Base-by-base conservation (phyloP, 2,888 invertebrate genomes). In the Eulithis prunata region DNA sequence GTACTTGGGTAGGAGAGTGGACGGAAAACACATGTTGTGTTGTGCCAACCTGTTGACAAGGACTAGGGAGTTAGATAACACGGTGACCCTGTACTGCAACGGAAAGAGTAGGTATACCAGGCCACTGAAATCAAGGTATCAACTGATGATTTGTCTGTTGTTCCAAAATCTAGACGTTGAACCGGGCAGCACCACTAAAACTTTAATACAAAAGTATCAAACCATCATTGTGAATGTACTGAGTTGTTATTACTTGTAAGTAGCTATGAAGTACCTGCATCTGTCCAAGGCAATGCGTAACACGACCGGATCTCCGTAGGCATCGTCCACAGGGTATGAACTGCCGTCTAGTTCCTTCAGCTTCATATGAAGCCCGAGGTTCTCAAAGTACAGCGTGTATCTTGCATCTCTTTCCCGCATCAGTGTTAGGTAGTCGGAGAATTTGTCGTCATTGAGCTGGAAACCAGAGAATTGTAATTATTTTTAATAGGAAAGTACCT, bases 401-500 rank as follows among this genome's bases (percentile, higher is more conserved):
- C 92, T 81, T 3, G 90, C 91, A 71, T 93, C 91, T 2, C 93
- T 80, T 72, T 93, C 93, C 1, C 82, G 80, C 88, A 91, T 89
- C 66, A 93, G 74, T 0, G 72, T 75, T 6, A 91, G 71, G 75
- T 93, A 89, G 46, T 91, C 89, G 0, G 89, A 83, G 75, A 92
- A 90, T 55, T 86, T 81, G 57, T 87, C 86, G 54, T 88, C 88
- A 70, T 86, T 86, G n/a, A 89, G 45, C 93, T 93, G 71, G 7
- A 72, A 69, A 53, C 12, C 41, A 8, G 41, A 36, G 6, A 46
- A 45, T 46, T 3, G 3, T 21, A 49, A 49, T 49, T 4, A 49
- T 21, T 49, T 21, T 21, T 10, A 3, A 11, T 6, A 21, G 21
- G 14, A 21, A 21, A 21, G 21, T 21, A 21, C 21, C 21, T 21